phyloP scores from a whole-genome alignment of 2,113 vertebrate species.

The Isichthys henryi region DNA sequence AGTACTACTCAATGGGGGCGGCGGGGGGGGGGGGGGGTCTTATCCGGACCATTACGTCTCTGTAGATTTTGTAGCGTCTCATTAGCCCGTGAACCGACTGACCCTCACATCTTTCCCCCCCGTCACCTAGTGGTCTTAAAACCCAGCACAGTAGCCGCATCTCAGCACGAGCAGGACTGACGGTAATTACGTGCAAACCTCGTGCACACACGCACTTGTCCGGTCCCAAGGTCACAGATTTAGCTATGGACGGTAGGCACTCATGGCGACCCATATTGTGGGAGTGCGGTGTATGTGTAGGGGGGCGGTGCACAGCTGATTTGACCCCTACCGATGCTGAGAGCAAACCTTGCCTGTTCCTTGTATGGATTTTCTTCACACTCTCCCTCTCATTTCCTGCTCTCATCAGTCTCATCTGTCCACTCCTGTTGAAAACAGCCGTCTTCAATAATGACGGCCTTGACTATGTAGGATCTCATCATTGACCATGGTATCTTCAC shows the following conservation, averaged over 20 bases:
- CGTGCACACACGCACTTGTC: background rate
- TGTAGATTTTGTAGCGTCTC: background rate
- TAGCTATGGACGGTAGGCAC: background rate
- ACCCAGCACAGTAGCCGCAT: background rate
- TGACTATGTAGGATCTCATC: background rate
- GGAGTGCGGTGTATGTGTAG: background rate
- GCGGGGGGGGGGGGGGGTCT: background rate
- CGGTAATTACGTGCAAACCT: background rate
- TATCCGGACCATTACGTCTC: background rate
- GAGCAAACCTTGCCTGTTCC: background rate
- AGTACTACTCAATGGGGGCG: background rate
- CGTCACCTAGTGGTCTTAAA: background rate
- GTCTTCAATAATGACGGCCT: background rate
- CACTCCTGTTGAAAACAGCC: background rate
- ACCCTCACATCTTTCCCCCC: background rate
- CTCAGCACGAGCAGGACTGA: background rate
- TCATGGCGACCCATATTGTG: background rate
- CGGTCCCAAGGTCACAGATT: background rate
- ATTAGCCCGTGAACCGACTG: background rate
- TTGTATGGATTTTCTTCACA: background rate
- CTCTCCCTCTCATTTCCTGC: background rate
- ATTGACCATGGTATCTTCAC: background rate
- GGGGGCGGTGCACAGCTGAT: background rate
- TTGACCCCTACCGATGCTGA: background rate
- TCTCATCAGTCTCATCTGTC: background rate